Base-by-base conservation (phyloP, 2,797 vertebrate species). In the Megalops cyprinoides region DNA sequence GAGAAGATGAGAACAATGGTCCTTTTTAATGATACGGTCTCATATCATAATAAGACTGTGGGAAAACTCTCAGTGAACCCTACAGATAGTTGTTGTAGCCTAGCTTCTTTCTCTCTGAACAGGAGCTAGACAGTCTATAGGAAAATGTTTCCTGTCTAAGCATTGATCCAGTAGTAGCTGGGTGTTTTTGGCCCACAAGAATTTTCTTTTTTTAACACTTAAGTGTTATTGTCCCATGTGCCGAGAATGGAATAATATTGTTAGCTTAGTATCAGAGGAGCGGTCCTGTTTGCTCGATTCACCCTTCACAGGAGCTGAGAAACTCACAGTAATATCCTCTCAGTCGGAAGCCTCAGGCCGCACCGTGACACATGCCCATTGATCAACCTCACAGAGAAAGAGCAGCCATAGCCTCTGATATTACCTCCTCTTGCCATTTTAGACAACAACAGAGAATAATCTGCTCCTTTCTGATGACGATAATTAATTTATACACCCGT, bases 401-500 rank as follows among this genome's bases (percentile, higher is more conserved):
- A 49, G 28, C 58, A 42, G 79, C 56, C 69, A 12, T 46, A 62
- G 28, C 71, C 73, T n/a, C 28, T 1, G 55, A 60, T 76, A 80
- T 76, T 80, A 39, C 55, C 51, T 80, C 56, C 48, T 58, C 67
- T 67, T 76, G 73, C 58, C 79, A 62, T 62, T 75, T 80, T 51
- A 42, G 71, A 75, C 79, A 80, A 80, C 25, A 75, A 62, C 55
- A 18, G 69, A 76, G 80, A 76, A 81, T 55, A 49, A 69, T 67
- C 74, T 60, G 46, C 34, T 39, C 74, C 44, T 69, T 69, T 69
- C 53, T 53, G 31, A 67, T 18, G 58, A 42, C n/a, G 34, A 58
- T 67, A 81, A 81, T 81, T 60, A 81, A 76, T 81, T 81, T 81
- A 81, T 77, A 81, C 46, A 53, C 58, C 74, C 74, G 60, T 37